Percentiles rank a stretch among this genome's conserved stretches.
Conservation (phyloP, 1,140 invertebrate species). For the Trichomalopsis sarcophagae region DNA sequence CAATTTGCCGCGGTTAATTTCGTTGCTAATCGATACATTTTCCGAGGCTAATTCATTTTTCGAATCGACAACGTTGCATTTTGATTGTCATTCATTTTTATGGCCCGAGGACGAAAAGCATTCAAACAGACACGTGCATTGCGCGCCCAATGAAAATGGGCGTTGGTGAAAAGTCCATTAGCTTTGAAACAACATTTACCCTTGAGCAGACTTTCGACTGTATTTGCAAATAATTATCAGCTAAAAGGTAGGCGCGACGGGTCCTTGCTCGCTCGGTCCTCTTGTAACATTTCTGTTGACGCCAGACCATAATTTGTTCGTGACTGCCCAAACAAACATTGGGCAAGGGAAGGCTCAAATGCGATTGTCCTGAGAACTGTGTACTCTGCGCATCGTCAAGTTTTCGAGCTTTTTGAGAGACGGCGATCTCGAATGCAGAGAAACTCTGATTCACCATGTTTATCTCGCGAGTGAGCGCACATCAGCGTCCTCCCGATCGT, state of each 20-base stretch:
- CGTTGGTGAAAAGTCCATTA: conserved; percentile 21
- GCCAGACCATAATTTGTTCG: not conserved
- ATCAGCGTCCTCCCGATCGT: not conserved
- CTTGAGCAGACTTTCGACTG: not conserved
- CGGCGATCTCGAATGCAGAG: not conserved
- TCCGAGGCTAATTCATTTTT: not conserved
- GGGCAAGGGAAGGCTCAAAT: not conserved
- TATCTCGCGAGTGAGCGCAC: not conserved
- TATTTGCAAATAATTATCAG: conserved; percentile 7
- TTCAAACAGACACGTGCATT: not conserved
- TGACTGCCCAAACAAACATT: not conserved
- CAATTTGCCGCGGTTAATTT: not conserved
- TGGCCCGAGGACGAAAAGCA: not conserved
- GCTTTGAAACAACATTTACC: not conserved
- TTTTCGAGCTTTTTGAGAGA: not conserved
- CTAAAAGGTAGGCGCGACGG: not conserved
- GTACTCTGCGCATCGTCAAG: not conserved
- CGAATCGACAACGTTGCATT: not conserved
- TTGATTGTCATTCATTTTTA: not conserved
- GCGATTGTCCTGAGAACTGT: not conserved
- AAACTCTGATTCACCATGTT: not conserved
- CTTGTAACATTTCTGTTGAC: not conserved
- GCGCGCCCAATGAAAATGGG: not conserved
- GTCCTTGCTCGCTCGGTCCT: not conserved
- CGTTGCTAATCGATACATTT: not conserved